Base-by-base conservation (phyloP, 2,888 invertebrate species). In the Amphipoea lucens region DNA sequence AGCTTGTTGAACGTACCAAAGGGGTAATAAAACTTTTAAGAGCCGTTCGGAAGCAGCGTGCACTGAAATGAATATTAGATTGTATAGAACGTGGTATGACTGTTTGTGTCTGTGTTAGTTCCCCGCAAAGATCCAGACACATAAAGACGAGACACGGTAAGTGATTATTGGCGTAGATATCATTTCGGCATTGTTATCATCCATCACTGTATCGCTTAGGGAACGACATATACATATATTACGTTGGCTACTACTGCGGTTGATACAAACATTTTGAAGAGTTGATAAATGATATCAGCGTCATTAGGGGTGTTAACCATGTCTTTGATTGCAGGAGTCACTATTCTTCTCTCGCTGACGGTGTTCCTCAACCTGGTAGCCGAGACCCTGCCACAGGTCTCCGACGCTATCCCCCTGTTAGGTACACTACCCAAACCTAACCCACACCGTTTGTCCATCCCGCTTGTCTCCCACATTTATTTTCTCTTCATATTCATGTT, bases 331-430 rank as follows among this genome's bases (percentile, higher is more conserved):
- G 97, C 98, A 99, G 99, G 99, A 98, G 99, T 99, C 97, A 99
- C 99, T 97, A 99, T 99, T 97, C 98, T 99, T 97, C 99, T 99
- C 97, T 99, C 99, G 97, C 98, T 99, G 98, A 99, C 99, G 98
- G 99, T 99, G 98, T 99, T 99, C 98, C 98, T 99, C 98, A 99
- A 99, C 98, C 98, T 99, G 98, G 99, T 99, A 97, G 99, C 99
- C 93, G 99, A 99, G 98, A 99, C 99, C 97, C 99, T 99, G 98
- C 99, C 99, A 97, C 99, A 99, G 98, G 99, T 99, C 97, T 99
- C 99, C 97, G 99, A 99, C 97, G 99, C 99, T 97, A 99, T 99
- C 97, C 99, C 99, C 97, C 98, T 99, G 98, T 99, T 99, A 98
- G 99, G 99, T 99, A 98, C 98, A 98, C 96, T 94, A 90, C 93